Conservation (phyloP, 1,140 invertebrate genomes). For the Pseudomyrmex sp. region DNA sequence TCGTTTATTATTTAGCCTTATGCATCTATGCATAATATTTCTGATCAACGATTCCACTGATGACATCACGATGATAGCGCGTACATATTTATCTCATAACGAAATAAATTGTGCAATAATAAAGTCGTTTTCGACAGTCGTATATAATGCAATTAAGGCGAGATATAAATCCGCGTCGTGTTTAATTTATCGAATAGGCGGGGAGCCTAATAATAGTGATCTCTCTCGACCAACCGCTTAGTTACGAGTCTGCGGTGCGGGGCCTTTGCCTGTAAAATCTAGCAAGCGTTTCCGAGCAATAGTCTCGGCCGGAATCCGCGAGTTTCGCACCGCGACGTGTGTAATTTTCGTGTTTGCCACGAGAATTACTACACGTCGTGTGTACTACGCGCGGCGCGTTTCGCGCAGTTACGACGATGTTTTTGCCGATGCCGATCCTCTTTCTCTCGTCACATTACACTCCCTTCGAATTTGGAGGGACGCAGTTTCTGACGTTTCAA, state of each 20-base stretch:
- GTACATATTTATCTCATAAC: background rate
- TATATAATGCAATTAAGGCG: slow-evolving; percentile 39
- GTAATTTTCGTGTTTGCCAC: slow-evolving; percentile 51
- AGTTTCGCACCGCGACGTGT: slow-evolving; percentile 35
- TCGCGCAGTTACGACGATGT: slow-evolving; percentile 39
- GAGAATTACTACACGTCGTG: slow-evolving; percentile 51
- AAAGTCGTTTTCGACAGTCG: background rate
- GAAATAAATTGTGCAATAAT: slow-evolving; percentile 15
- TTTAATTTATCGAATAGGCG: slow-evolving; percentile 48
- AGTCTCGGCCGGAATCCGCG: slow-evolving; percentile 31
- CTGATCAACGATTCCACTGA: background rate
- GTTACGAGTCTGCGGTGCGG: background rate
- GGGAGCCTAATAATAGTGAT: slow-evolving; percentile 44
- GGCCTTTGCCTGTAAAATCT: slow-evolving; percentile 58
- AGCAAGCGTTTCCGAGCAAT: slow-evolving; percentile 30
- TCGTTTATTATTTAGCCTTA: background rate
- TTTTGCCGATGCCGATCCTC: slow-evolving; percentile 39
- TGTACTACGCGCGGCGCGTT: background rate
- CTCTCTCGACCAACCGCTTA: slow-evolving; percentile 6
- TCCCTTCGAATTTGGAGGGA: slow-evolving; percentile 41
- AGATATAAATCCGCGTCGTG: slow-evolving; percentile 29
- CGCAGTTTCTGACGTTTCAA: background rate
- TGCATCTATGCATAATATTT: slow-evolving; percentile 5
- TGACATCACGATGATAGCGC: slow-evolving; percentile 1
- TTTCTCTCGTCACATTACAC: background rate